A percentile compares a stretch with the other conserved stretches of the same genome.
Conservation (phyloP, 2,113 vertebrate genomes). For the Eidolon helvum region DNA sequence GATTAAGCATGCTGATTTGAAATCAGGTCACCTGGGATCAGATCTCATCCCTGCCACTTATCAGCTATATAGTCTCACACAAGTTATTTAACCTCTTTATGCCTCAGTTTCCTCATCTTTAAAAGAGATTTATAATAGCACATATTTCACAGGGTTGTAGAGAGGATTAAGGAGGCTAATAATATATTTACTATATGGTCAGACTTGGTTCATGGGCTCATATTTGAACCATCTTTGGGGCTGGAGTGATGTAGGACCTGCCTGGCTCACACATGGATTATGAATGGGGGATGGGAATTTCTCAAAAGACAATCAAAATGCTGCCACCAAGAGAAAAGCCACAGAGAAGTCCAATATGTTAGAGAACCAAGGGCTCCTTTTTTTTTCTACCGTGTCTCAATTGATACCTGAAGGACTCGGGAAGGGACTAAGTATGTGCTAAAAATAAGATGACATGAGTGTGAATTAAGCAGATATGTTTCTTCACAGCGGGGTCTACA, state of each 20-base stretch:
- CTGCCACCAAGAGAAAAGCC: neutral
- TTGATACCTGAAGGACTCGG: neutral
- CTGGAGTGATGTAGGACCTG: neutral
- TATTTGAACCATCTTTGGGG: neutral
- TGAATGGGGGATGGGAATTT: neutral
- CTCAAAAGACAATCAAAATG: neutral
- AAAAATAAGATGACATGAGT: neutral
- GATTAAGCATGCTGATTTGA: neutral
- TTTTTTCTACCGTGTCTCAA: neutral
- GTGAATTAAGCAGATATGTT: neutral
- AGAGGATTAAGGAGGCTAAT: neutral
- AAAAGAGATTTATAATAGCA: neutral
- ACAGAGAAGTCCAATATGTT: neutral
- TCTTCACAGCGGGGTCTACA: neutral
- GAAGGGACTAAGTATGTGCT: neutral
- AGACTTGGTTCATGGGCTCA: neutral
- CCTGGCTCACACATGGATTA: neutral
- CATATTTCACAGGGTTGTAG: neutral
- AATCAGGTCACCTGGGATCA: neutral
- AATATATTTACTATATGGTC: rapidly evolving
- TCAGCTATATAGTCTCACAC: neutral
- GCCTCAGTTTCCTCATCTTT: neutral
- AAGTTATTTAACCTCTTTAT: neutral
- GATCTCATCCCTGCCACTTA: neutral
- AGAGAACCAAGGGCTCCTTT: neutral